Conservation (phyloP, 2,113 vertebrate genomes). For the Melanostigma gelatinosum region DNA sequence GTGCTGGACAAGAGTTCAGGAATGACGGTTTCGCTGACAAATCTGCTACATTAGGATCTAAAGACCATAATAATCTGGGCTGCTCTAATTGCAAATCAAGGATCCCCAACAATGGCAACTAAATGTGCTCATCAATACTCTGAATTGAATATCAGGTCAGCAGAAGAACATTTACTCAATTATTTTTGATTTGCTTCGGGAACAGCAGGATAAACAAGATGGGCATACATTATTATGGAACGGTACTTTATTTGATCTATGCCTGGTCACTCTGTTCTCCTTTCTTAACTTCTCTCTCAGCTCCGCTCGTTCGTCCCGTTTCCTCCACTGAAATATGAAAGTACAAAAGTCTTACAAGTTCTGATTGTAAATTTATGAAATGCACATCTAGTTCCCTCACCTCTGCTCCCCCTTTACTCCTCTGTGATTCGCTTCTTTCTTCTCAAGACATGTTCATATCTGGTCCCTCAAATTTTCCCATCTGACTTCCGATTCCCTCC, state of each 20-base stretch:
- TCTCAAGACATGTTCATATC: neutral
- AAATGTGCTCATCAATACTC: slow-evolving; percentile 5
- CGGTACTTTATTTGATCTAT: neutral
- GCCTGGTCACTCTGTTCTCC: neutral
- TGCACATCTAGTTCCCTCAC: neutral
- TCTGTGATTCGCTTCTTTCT: neutral
- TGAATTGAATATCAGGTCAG: neutral
- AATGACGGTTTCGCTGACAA: neutral
- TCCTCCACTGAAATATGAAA: neutral
- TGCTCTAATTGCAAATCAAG: slow-evolving; percentile 4
- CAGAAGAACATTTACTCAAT: neutral
- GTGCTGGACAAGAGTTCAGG: neutral
- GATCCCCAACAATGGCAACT: neutral
- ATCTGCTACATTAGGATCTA: neutral
- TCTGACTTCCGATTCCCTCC: no score
- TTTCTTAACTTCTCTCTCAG: neutral
- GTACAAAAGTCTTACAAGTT: neutral
- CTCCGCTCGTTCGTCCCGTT: neutral
- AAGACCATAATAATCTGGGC: slow-evolving; percentile 3
- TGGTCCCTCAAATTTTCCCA: neutral
- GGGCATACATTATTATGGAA: neutral
- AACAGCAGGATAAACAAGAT: neutral
- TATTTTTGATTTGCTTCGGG: neutral
- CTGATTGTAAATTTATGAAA: neutral
- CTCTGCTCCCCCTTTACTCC: neutral